Base-by-base conservation (phyloP, 2,113 vertebrate genomes). In the Tetraodon nigroviridis region DNA sequence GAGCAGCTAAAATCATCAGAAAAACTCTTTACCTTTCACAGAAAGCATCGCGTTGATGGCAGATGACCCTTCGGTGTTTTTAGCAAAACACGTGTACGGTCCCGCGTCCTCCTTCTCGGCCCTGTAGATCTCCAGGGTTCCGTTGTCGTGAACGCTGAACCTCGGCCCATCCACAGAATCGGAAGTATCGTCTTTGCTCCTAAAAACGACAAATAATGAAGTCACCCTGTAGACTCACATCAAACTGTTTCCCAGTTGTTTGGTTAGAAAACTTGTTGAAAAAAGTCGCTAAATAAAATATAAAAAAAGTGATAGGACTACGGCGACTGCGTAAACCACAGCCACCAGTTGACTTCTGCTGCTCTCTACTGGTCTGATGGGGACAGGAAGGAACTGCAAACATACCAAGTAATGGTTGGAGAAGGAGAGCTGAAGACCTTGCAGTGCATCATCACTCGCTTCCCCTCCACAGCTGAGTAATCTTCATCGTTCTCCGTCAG, bases 351-450 rank as follows among this genome's bases (percentile, higher is more conserved):
- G 76, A 81, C 48, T 58, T 80, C 69, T 88, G 74, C 80, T 87
- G 87, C 87, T 51, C 83, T 80, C 87, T 87, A 61, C 80, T 88
- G 89, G 86, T 42, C 58, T 21, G 2, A 8, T 12, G 17, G 24
- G 55, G 54, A 37, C 17, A 32, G 18, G 13, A 51, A 44, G 44
- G 42, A 16, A 21, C 32, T 7, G 16, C 18, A 40, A 12, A 57
- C 85, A 82, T 62, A 98, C 97, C 97, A 99, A 62, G 76, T 85
- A 71, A 97, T 81, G 0, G 79, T 73, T 14, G 95, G 90, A 20
- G 80, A 75, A 15, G 96, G 97, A 0, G 94, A 96, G 60, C 95
- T 94, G 79, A 99, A 99, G 64, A 92, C 92, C 3, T 90, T 79
- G 32, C 96, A 99, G 64, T 92, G 88, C 69, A 98, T 87, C 75